These are phyloP conservation scores for Limosa lapponica DNA, from an alignment of 2,797 vertebrate genomes.

Conservation along the genomic window DNA sequence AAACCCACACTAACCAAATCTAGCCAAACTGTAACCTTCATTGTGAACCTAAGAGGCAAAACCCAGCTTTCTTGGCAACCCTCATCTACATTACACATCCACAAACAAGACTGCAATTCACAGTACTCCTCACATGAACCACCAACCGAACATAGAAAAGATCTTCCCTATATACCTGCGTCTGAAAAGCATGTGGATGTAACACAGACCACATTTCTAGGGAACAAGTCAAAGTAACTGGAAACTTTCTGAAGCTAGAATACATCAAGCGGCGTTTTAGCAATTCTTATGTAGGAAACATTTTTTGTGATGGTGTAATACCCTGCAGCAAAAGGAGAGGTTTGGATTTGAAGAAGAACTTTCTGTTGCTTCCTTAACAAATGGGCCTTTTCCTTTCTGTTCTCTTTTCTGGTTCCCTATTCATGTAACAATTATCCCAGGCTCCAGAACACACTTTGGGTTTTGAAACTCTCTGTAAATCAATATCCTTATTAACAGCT, in stretches of 20 bases:
- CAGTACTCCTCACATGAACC: not conserved
- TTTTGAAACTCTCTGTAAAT: constrained; percentile 48
- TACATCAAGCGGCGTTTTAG: not conserved
- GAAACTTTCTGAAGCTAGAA: not conserved
- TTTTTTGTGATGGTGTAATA: not conserved
- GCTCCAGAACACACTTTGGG: not conserved
- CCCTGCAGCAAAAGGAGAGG: not conserved
- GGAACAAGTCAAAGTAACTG: not conserved
- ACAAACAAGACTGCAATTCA: not conserved
- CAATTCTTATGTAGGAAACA: not conserved
- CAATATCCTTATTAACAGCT: not conserved
- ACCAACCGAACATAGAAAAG: not conserved
- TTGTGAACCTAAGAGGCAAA: not conserved
- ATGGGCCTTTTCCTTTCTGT: constrained; percentile 65
- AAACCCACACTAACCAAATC: not conserved
- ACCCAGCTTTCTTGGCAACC: not conserved
- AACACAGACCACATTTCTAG: not conserved
- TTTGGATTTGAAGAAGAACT: constrained; percentile 2
- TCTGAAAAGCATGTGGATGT: not conserved
- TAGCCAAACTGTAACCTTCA: not conserved
- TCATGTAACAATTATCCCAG: constrained; percentile 33
- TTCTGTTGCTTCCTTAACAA: constrained; percentile 56
- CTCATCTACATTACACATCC: not conserved
- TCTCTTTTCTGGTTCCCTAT: constrained; percentile 70
- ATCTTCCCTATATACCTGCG: not conserved